Evolutionary conservation across 2,888 invertebrate genomes (phyloP), one percentile per base, ranked within the genome.

Genomic region (Philonicus albiceps): DNA sequence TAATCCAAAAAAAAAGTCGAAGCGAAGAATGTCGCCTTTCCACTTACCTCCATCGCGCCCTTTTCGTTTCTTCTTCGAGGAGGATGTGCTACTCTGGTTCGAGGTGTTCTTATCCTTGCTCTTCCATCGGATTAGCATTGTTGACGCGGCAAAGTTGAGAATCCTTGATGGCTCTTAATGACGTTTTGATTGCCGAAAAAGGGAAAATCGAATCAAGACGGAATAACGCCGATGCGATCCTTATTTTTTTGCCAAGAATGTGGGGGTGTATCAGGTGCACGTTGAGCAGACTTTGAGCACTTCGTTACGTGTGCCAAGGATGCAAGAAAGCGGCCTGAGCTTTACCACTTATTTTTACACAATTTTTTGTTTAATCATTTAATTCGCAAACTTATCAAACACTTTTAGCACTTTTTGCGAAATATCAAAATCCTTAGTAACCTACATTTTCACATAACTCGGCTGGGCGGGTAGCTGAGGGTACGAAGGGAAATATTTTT

Each of bases 91-190:
- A 86, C 93, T 93, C 87, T 93, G 93, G 89, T 96, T 96, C 90
- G 95, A 94, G 89, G 95, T 93, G 91, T 93, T 93, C 93, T 96
- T 96, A 92, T 96, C 96, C 94, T 96, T 96, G 91, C 95, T 96
- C 92, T 96, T 96, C 96, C 96, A 96, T 90, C 96, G 95, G 90
- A 95, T 96, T 92, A 96, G 93, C 96, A 96, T 96, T 92, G 89
- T 91, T 86, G 88, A 83, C 87, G 87, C 88, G 53, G 88, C 87
- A 86, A 88, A 88, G 84, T 88, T 88, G 75, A 88, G 86, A 87
- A 88, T 88, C 75, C 87, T 88, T 81, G 84, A 86, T 55, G 64
- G 22, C 49, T 80, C 76, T 55, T 73, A 75, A 75, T 85, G 43
- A 85, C 75, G 85, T 84, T 73, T 85, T 74, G 85, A 74, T 49